Evolutionary conservation across 2,113 vertebrate species (phyloP), one percentile per base, ranked within the genome.

Genomic region (Marcusenius ussheri): DNA sequence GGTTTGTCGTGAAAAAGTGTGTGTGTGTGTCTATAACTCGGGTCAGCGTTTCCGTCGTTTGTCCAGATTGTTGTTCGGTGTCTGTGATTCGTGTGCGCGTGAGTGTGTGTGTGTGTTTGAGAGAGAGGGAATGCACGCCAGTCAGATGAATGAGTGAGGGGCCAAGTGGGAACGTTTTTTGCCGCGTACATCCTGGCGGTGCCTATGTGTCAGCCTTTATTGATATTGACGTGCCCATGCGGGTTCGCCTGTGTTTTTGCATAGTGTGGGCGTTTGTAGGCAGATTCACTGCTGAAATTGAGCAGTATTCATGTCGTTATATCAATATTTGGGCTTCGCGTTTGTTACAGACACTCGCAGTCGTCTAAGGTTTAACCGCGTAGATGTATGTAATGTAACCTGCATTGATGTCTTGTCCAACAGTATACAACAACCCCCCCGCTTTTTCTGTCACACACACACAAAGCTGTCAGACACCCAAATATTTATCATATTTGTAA

Each of bases 241-340:
- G 58, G 47, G 47, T 87, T 77, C 42, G 51, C 77, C 21, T 88
- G 45, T 89, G 51, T 87, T 86, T 91, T 88, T 91, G 89, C 70
- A 77, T 45, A 66, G 91, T 87, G 90, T 91, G 90, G 91, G 92
- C 89, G 91, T 93, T 70, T 91, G 91, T 91, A 86, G 91, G 91
- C 88, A 91, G 90, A 84, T 89, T 42, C 47, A 45, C 39, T 66
- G 90, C 83, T 90, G 89, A 89, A 87, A 91, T 85, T 80, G 74
- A 42, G 51, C 84, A 83, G 88, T 80, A 50, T 89, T 53, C 31
- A 89, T 80, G 88, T 80, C 88, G 88, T 80, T 35, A 50, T 53
- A 74, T 89, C 49, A 50, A 49, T 89, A 49, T 51, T 89, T 89
- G 27, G 88, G 88, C n/a, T 89, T 80, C 77, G 66, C 70, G 47